Evolutionary conservation across 2,888 invertebrate genomes (phyloP).

Genomic region (Cephonodes hylas): DNA sequence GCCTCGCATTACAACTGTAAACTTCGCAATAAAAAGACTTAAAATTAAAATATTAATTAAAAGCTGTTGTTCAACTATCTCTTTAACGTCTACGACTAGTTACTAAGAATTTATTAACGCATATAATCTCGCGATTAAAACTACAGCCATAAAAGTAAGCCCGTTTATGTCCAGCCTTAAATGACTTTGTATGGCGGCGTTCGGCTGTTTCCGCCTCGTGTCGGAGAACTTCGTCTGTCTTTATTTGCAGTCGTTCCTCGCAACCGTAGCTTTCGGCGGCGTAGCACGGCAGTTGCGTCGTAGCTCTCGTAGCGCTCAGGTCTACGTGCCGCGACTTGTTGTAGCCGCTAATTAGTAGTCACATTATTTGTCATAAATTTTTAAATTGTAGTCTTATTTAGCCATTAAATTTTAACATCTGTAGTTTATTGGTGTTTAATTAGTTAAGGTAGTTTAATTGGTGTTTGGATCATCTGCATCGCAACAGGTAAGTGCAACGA

Average conservation of each 20-base stretch:
- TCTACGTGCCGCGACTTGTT: conserved; percentile 29
- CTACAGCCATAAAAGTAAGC: not conserved
- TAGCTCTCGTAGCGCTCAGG: conserved; percentile 51
- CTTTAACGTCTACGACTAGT: not conserved
- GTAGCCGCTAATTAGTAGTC: conserved; percentile 6
- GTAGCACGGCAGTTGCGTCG: conserved; percentile 71
- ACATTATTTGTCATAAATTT: not conserved
- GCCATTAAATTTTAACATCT: not conserved
- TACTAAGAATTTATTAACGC: conserved; percentile 3
- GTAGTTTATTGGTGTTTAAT: conserved; percentile 3
- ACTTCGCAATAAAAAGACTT: not conserved
- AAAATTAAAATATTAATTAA: not conserved
- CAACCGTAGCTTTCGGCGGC: conserved; percentile 44
- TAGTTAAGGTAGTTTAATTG: conserved; percentile 1
- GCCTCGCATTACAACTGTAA: not conserved
- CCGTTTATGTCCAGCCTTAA: conserved; percentile 48
- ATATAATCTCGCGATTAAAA: conserved; percentile 3
- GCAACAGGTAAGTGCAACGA: conserved; percentile 40
- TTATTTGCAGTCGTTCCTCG: conserved; percentile 50
- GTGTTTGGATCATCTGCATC: conserved; percentile 34
- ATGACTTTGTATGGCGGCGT: conserved; percentile 45
- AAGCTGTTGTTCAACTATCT: not conserved
- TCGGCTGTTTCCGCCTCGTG: conserved; percentile 58
- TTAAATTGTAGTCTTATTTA: not conserved
- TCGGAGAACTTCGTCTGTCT: conserved; percentile 52